A percentile compares a stretch with the other conserved stretches of the same genome.
Evolutionary conservation across 2,113 vertebrate genomes (phyloP).

Genomic region (Laticauda laticaudata): DNA sequence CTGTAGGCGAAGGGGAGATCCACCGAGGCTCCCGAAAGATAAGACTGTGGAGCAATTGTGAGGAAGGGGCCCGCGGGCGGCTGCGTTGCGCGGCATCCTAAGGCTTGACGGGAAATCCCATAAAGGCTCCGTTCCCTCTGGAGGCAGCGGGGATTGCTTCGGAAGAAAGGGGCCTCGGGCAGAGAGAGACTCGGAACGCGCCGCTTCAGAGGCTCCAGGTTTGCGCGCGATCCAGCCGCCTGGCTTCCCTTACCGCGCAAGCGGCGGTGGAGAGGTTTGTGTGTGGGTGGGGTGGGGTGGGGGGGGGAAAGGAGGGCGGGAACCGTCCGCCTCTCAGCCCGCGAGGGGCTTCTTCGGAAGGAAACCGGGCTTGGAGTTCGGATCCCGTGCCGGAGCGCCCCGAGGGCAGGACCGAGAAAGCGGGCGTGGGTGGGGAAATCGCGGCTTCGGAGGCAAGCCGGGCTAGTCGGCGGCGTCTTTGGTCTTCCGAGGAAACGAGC

Average conservation of each 20-base stretch:
- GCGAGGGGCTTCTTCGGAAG: not conserved
- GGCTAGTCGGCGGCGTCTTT: not conserved
- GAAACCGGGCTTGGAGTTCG: not conserved
- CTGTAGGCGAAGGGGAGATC: not conserved
- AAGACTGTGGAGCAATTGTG: too few species aligned
- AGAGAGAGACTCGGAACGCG: not conserved
- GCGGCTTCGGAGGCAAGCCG: too few species aligned
- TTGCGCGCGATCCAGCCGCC: not conserved
- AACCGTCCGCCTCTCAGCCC: too few species aligned
- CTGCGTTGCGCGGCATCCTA: not conserved
- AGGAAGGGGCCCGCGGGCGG: not conserved
- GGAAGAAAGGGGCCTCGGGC: not conserved
- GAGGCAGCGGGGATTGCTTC: not conserved
- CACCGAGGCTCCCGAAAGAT: not conserved
- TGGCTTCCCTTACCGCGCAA: not conserved
- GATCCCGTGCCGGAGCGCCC: not conserved
- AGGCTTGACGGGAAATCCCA: not conserved
- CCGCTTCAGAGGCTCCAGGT: not conserved
- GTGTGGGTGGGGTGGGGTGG: too few species aligned
- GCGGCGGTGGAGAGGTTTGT: too few species aligned
- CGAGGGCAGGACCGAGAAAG: not conserved
- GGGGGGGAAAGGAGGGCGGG: fast-evolving
- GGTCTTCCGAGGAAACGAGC: not conserved
- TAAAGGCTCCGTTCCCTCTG: not conserved
- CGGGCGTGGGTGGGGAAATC: fast-evolving